phyloP scores from a whole-genome alignment of 2,797 vertebrate genomes.

The Linurgus olivaceus region DNA sequence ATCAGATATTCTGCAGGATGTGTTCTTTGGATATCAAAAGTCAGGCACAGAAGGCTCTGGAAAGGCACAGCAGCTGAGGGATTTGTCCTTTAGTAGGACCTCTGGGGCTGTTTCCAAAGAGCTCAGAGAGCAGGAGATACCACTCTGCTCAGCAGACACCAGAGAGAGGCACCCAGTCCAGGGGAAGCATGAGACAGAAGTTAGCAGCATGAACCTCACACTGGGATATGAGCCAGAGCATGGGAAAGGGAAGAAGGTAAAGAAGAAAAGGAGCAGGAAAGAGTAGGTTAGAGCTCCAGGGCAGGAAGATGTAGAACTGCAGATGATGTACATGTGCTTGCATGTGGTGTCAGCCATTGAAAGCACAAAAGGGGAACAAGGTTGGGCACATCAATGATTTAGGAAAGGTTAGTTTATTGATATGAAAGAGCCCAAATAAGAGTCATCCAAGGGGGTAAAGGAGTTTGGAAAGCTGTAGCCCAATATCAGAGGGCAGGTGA shows the following conservation, averaged over 20 bases:
- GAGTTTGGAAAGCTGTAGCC: background rate
- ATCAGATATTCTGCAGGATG: background rate
- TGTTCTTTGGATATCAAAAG: background rate
- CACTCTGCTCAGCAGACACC: accelerated
- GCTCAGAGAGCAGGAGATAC: background rate
- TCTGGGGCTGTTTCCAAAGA: background rate
- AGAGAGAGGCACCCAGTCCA: background rate
- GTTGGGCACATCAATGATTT: background rate
- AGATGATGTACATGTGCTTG: accelerated
- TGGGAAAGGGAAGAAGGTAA: background rate
- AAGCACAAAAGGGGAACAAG: background rate
- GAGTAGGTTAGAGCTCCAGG: background rate
- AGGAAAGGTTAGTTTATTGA: background rate
- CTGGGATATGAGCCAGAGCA: background rate
- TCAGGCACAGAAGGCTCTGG: background rate
- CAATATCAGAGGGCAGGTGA: background rate
- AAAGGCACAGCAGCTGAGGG: background rate
- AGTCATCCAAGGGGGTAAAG: background rate
- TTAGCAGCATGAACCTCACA: background rate
- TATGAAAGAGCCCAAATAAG: background rate
- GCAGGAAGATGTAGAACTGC: background rate
- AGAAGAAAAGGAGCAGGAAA: background rate
- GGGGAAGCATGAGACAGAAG: background rate
- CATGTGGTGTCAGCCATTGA: background rate
- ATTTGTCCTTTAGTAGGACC: background rate